phyloP scores from a whole-genome alignment of 37 sponge, comb jelly and placozoan genomes.

The Amphimedon queenslandica region DNA sequence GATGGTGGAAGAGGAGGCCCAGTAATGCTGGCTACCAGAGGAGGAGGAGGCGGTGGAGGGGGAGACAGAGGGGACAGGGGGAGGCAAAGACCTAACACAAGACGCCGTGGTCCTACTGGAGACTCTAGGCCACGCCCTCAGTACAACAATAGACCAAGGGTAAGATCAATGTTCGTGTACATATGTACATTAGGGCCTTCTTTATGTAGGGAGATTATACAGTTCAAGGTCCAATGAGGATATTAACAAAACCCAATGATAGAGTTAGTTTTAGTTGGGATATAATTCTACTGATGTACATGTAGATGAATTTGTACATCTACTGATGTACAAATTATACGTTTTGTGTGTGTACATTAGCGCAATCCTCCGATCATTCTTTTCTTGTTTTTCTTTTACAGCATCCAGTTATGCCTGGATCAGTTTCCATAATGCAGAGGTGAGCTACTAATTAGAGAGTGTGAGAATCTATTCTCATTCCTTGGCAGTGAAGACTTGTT shows the following conservation, averaged over 20 bases:
- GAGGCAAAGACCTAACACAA: neutral
- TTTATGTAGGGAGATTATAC: neutral
- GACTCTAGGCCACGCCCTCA: neutral
- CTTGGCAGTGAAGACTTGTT: too few relatives aligned
- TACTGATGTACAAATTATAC: neutral
- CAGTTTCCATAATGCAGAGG: constrained; percentile 65
- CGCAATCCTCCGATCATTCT: too few relatives aligned
- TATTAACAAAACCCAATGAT: neutral
- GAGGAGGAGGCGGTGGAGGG: neutral
- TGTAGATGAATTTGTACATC: neutral
- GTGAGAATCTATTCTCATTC: too few relatives aligned
- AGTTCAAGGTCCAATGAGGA: neutral
- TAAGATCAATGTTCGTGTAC: neutral
- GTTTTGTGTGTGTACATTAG: neutral
- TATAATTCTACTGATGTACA: neutral
- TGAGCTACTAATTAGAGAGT: neutral
- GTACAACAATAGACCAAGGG: neutral
- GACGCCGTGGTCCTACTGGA: neutral
- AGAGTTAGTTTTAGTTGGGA: neutral
- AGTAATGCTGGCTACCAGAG: neutral
- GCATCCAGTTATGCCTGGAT: constrained; percentile 32
- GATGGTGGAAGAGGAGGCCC: too few relatives aligned
- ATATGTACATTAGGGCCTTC: neutral
- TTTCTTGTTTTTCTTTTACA: neutral
- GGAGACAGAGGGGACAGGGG: neutral